Evolutionary conservation across 2,888 invertebrate species (phyloP).

Genomic region (Tetheella fluctuosa): DNA sequence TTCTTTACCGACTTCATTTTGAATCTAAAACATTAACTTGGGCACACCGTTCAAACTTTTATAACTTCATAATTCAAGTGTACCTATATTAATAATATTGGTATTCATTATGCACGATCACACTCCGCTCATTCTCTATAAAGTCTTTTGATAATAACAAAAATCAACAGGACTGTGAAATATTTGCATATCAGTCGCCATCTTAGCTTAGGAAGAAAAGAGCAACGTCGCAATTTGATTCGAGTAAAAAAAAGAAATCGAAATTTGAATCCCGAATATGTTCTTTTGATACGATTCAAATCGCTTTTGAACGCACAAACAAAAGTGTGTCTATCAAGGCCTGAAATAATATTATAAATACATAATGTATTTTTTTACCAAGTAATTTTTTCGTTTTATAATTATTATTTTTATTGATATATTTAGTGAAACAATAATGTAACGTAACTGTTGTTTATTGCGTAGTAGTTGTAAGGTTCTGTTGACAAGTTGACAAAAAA

Average conservation of each 20-base stretch:
- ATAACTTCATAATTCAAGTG: constrained; percentile 21
- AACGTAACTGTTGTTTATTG: neutral
- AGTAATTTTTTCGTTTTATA: too few relatives aligned
- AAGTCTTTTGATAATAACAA: constrained; percentile 44
- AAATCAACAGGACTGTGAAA: constrained; percentile 54
- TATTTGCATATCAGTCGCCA: constrained; percentile 60
- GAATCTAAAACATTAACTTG: too few relatives aligned
- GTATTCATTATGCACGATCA: constrained; percentile 54
- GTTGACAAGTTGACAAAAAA: constrained; percentile 1
- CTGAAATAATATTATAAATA: too few relatives aligned
- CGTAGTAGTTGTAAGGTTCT: neutral
- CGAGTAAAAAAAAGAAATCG: constrained; percentile 36
- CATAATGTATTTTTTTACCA: too few relatives aligned
- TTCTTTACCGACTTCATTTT: too few relatives aligned
- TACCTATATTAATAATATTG: constrained; percentile 25
- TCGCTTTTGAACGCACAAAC: neutral
- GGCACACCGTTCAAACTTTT: neutral
- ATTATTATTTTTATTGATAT: too few relatives aligned
- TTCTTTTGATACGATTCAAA: neutral
- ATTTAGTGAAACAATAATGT: too few relatives aligned
- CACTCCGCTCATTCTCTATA: constrained; percentile 35
- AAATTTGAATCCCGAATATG: constrained; percentile 44
- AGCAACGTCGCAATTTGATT: constrained; percentile 41
- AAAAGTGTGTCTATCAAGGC: too few relatives aligned
- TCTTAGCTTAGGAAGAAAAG: constrained; percentile 45